Base-by-base conservation (phyloP, 2,797 vertebrate genomes). In the Crax fasciolata region DNA sequence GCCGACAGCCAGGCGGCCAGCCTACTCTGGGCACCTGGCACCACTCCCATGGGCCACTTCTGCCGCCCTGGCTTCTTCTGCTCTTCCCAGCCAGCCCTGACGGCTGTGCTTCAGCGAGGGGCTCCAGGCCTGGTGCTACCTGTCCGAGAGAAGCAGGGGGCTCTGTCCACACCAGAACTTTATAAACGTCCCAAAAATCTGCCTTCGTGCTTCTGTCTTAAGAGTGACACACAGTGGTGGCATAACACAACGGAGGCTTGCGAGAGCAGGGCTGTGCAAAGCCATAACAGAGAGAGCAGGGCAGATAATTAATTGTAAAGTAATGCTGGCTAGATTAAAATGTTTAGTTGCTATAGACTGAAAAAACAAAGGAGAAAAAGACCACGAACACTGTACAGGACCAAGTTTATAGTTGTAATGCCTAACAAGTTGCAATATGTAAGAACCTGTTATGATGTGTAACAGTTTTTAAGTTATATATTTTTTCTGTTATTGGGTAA, bases 211-310 rank as follows among this genome's bases (percentile, higher is more conserved):
- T 55, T 90, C 67, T 89, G 74, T 90, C 92, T 87, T 90, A 90
- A 93, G 46, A 94, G 90, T 95, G 95, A 95, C 89, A 92, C 46
- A 8, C 87, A 94, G 92, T 95, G 91, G 84, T 0, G 0, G 44
- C 81, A 13, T 55, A 55, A 73, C 78, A 79, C 89, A 84, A 10
- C 5, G 2, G 78, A 76, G 74, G n/a, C 39, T 82, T 87, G 3
- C 4, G 39, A 78, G 13, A 84, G 30, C 41, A 27, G n/a, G 17
- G 13, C 30, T 62, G 51, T 84, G 55, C 35, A 48, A 68, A 82
- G 51, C 67, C 4, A 0, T 62, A 46, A 55, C 13, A 70, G 9
- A 41, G 51, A 62, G 43, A 91, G 11, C 35, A 46, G 2, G 0
- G 8, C 59, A 51, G 25, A 30, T 63, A 5, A 2, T 51, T 71